Conservation (phyloP, 2,113 vertebrate species). For the Myotis lucifugus region DNA sequence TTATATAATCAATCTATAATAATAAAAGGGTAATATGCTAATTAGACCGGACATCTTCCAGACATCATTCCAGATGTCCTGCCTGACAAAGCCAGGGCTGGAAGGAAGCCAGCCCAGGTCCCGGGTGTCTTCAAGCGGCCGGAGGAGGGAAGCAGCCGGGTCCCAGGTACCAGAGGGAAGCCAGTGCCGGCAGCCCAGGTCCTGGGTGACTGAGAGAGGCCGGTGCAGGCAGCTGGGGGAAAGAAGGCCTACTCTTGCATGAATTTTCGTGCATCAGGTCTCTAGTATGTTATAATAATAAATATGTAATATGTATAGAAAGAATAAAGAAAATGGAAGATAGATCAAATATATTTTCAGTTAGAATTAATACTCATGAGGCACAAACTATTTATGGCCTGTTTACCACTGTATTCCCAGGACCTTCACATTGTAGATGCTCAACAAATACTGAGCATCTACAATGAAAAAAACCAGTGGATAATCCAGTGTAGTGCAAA, state of each 20-base stretch:
- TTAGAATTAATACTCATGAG: not conserved
- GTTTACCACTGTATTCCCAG: not conserved
- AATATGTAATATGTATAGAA: not conserved
- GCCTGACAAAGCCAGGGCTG: no score
- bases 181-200: no score
- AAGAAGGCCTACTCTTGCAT: no score
- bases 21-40: not conserved
- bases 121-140: no score
- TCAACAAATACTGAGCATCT: not conserved
- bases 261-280: no score
- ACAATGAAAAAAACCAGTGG: not conserved
- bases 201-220: no score
- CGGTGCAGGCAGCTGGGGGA: no score
- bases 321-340: not conserved
- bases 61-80: no score
- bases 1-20: not conserved
- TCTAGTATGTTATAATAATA: not conserved
- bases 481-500: not conserved
- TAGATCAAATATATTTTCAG: not conserved
- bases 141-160: no score
- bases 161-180: no score
- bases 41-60: no score
- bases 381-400: not conserved
- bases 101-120: no score
- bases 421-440: not conserved